Evolutionary conservation across 2,797 vertebrate species (phyloP), one percentile per base, ranked within the genome.

Genomic region (Malurus leucopterus): DNA sequence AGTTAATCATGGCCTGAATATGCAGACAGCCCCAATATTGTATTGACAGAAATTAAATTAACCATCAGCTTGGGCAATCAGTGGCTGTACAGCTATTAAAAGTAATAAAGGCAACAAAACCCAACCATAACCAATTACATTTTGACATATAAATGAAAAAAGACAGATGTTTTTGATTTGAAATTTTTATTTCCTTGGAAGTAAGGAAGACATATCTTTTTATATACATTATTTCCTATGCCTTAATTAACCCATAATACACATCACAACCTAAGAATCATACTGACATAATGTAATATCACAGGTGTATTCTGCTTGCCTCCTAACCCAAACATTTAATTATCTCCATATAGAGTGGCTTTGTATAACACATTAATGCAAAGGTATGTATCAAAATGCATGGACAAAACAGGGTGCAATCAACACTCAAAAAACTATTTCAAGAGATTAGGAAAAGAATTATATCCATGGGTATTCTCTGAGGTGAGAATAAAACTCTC

Each of bases 11-110:
- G 94, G 96, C 91, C 97, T 98, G 97, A 97, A 97, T 98, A 98
- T 97, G 98, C 96, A 98, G 97, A 98, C 98, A 97, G 97, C 95
- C 96, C 97, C 97, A 97, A 98, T 98, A 98, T 97, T 98, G 97
- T 98, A 98, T 98, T 97, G 97, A 98, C 98, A 98, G 97, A 98
- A 98, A 98, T 98, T 97, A 98, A 98, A 98, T 98, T 98, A 98
- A 97, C 97, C 97, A 98, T 97, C 97, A 97, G 97, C 97, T 96
- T 93, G 96, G 96, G 97, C 97, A 97, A 97, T 97, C 97, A 98
- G 97, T 97, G 96, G 96, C 96, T 96, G 96, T 97, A 97, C 96
- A 96, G 97, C 98, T 97, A 97, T 98, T 98, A 97, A 97, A 97
- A 97, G 96, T 97, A 97, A 98, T 98, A 98, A 97, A 98, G 90